Evolutionary conservation across 2,888 invertebrate genomes (phyloP).

Genomic region (Pristionchus exspectatus): DNA sequence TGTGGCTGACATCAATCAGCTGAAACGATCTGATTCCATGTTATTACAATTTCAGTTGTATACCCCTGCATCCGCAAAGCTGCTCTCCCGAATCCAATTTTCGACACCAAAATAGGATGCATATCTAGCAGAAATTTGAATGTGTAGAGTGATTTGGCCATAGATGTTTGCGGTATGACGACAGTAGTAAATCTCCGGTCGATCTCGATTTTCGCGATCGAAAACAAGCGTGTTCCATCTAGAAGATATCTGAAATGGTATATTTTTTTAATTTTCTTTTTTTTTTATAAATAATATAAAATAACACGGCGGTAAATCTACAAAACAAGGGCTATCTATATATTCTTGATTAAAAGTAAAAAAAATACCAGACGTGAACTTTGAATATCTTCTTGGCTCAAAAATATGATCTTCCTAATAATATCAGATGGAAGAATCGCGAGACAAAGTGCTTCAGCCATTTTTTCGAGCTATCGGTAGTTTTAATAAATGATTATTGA

Average conservation of each 20-base stretch:
- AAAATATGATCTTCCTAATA: neutral
- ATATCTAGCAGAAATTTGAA: neutral
- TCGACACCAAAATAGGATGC: neutral
- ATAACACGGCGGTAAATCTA: too few species aligned
- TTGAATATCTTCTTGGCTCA: neutral
- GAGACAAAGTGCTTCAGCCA: neutral
- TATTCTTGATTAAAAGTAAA: too few species aligned
- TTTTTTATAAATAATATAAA: too few species aligned
- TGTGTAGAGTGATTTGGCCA: neutral
- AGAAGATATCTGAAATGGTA: neutral
- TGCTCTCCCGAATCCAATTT: too few species aligned
- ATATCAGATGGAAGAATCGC: neutral
- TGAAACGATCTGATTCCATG: too few species aligned
- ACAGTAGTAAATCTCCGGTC: neutral
- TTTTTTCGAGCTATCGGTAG: neutral
- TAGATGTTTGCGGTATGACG: neutral
- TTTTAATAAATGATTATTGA: too few species aligned
- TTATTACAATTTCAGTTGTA: too few species aligned
- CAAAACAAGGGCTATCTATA: too few species aligned
- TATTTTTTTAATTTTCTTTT: too few species aligned
- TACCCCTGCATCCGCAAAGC: too few species aligned
- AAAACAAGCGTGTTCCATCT: neutral
- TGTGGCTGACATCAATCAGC: too few species aligned
- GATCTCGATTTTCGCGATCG: neutral
- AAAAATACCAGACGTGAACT: too few species aligned